Conservation (phyloP, 2,888 invertebrate species). For the Acanthacorydalis orientalis region DNA sequence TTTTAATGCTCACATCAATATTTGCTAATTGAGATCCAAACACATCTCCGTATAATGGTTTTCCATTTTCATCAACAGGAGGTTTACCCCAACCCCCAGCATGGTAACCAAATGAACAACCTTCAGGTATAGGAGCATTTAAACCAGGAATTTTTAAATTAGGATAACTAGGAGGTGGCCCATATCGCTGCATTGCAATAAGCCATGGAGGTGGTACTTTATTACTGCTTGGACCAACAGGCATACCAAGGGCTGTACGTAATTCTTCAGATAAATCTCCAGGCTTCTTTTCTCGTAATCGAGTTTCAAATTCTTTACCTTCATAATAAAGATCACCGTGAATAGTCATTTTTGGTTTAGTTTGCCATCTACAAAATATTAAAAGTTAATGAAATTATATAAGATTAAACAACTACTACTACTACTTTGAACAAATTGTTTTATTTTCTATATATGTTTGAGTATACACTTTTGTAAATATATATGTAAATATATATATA, state of each 20-base stretch:
- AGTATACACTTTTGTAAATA: not conserved
- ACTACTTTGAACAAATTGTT: not conserved
- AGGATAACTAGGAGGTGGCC: constrained; percentile 97
- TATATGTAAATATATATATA: too few species aligned
- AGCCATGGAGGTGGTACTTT: constrained; percentile 93
- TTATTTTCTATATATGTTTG: not conserved
- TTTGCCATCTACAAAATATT: constrained; percentile 65
- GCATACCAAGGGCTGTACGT: constrained; percentile 95
- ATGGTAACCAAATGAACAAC: constrained; percentile 96
- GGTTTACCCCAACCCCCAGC: constrained; percentile 99
- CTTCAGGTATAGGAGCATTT: constrained; percentile 96
- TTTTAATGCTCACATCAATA: constrained; percentile 41
- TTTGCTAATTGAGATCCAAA: constrained; percentile 72
- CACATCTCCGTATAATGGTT: constrained; percentile 96
- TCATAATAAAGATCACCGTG: constrained; percentile 99
- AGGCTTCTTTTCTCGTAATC: constrained; percentile 95
- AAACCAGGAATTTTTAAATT: constrained; percentile 94
- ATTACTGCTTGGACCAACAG: constrained; percentile 83
- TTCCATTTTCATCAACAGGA: constrained; percentile 95
- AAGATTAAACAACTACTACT: constrained; percentile 2
- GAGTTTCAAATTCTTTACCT: constrained; percentile 96
- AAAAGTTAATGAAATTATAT: too few species aligned
- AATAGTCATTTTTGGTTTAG: constrained; percentile 96
- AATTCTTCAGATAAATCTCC: constrained; percentile 94
- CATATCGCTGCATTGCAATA: constrained; percentile 95